These are phyloP conservation scores for Ophion obscuratus DNA, from an alignment of 2,888 invertebrate genomes.

Conservation along the genomic window DNA sequence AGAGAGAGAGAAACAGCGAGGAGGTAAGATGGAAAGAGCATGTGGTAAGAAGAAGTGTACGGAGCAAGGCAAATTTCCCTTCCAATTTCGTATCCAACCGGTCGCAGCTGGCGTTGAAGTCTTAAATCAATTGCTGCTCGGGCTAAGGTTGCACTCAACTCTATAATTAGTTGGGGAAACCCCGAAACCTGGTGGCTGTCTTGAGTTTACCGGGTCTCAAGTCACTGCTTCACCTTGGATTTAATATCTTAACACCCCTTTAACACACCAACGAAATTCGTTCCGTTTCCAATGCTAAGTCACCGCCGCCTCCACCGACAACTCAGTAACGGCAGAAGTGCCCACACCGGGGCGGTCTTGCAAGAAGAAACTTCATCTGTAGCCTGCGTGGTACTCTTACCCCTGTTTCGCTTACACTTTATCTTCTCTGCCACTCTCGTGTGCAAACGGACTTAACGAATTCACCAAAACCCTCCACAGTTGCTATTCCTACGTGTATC, in stretches of 20 bases:
- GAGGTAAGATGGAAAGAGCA: slow-evolving; percentile 18
- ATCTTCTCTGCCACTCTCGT: slow-evolving; percentile 8
- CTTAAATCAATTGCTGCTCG: slow-evolving; percentile 80
- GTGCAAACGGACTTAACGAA: neutral
- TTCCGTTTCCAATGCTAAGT: slow-evolving; percentile 73
- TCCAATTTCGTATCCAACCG: slow-evolving; percentile 76
- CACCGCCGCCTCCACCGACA: slow-evolving; percentile 14
- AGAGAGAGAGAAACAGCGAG: slow-evolving; percentile 37
- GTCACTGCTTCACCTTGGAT: slow-evolving; percentile 71
- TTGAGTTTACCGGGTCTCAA: slow-evolving; percentile 29
- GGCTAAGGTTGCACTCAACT: slow-evolving; percentile 78
- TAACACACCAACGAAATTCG: slow-evolving; percentile 76
- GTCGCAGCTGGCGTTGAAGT: slow-evolving; percentile 79
- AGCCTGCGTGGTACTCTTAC: slow-evolving; percentile 46
- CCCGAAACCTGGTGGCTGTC: slow-evolving; percentile 51
- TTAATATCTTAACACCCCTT: slow-evolving; percentile 81
- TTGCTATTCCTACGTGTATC: neutral
- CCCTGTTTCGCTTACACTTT: slow-evolving; percentile 47
- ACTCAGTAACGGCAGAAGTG: slow-evolving; percentile 63
- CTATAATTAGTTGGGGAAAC: slow-evolving; percentile 78
- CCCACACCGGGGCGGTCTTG: slow-evolving; percentile 42
- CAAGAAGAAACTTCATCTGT: slow-evolving; percentile 68
- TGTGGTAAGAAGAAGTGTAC: slow-evolving; percentile 64
- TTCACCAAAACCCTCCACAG: slow-evolving; percentile 32
- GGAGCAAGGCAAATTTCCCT: slow-evolving; percentile 74